These are phyloP conservation scores for Steinernema hermaphroditum DNA, from an alignment of 2,888 invertebrate species.

Conservation along the genomic window DNA sequence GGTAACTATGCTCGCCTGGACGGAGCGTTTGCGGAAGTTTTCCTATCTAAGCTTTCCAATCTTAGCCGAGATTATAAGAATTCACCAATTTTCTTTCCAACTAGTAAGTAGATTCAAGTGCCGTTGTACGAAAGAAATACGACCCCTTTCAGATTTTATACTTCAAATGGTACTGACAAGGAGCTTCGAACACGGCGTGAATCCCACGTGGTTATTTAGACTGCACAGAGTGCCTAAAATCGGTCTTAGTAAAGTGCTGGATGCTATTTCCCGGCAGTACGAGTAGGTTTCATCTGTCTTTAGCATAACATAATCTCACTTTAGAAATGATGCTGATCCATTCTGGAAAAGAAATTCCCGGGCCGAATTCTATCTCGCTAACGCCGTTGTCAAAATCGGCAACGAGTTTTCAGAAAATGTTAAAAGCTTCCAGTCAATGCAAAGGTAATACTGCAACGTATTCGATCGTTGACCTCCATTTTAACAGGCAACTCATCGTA, in stretches of 20 bases:
- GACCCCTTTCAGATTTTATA: neutral
- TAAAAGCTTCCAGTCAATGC: neutral
- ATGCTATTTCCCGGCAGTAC: neutral
- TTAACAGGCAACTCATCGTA: neutral
- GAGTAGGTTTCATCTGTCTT: neutral
- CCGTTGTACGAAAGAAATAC: too few species aligned
- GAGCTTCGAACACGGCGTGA: neutral
- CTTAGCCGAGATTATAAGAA: neutral
- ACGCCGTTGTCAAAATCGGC: neutral
- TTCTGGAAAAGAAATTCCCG: conserved; percentile 55
- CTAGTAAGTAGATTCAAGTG: too few species aligned
- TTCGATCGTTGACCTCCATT: neutral
- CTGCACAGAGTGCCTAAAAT: neutral
- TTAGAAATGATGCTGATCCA: conserved; percentile 39
- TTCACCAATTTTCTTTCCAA: conserved; percentile 11
- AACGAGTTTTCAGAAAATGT: neutral
- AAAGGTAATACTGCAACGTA: neutral
- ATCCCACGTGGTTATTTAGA: neutral
- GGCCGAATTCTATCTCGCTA: conserved; percentile 33
- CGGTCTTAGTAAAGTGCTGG: neutral
- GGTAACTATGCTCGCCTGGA: neutral
- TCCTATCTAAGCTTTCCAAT: neutral
- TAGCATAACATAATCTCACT: neutral
- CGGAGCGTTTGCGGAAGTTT: neutral
- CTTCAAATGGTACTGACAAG: neutral